phyloP scores from a whole-genome alignment of 2,113 vertebrate genomes.

The Monarcha castaneiventris region DNA sequence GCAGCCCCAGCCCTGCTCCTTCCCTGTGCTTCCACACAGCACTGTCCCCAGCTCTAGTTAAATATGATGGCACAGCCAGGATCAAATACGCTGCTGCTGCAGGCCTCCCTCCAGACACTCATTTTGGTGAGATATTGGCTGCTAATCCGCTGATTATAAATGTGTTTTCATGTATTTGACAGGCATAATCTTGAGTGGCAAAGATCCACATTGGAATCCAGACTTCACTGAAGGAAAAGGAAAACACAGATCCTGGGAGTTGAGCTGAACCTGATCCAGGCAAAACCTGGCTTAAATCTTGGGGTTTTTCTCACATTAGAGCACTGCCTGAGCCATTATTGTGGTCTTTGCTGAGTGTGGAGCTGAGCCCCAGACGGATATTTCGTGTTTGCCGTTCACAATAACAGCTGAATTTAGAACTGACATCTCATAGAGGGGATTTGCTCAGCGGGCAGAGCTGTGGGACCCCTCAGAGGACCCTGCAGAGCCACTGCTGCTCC shows the following conservation, averaged over 20 bases:
- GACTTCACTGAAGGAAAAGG: neutral
- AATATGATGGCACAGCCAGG: neutral
- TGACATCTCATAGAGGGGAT: neutral
- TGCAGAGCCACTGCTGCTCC: neutral
- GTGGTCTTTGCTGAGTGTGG: neutral
- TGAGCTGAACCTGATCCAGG: neutral
- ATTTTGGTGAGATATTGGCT: neutral
- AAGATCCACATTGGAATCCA: neutral
- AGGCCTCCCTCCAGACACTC: neutral
- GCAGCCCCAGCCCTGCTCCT: neutral
- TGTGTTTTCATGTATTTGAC: neutral
- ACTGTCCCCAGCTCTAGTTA: neutral
- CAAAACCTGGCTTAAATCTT: neutral
- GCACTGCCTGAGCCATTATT: neutral
- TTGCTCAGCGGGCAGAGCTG: neutral
- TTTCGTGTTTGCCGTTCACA: neutral
- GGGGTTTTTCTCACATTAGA: neutral
- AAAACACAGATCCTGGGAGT: neutral
- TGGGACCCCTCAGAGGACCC: neutral
- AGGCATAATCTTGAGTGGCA: neutral
- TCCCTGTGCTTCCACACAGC: neutral
- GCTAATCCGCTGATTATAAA: neutral
- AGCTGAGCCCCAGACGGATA: neutral
- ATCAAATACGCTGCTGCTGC: neutral
- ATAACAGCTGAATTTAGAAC: neutral